Conservation (phyloP, 2,113 vertebrate genomes). For the Daphoenositta chrysoptera region DNA sequence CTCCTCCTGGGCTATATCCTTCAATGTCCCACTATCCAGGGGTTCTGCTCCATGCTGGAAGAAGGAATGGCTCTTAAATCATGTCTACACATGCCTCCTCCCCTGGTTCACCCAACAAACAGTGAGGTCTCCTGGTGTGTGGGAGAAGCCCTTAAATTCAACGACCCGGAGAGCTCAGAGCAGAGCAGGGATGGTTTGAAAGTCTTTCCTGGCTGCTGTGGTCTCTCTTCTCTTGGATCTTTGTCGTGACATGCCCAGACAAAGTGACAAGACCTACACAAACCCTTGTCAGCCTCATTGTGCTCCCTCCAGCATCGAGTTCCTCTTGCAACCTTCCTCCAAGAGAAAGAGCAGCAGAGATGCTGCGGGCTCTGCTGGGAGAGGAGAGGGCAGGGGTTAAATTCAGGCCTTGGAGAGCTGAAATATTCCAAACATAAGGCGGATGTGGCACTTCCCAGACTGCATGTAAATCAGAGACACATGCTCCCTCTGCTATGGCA, state of each 20-base stretch:
- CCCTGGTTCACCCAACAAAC: not conserved
- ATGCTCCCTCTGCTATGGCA: not conserved
- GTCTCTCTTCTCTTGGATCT: not conserved
- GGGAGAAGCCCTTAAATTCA: not conserved
- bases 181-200: not conserved
- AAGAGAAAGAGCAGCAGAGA: not conserved
- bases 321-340: fast-evolving
- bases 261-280: not conserved
- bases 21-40: not conserved
- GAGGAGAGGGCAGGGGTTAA: slow-evolving; percentile 53
- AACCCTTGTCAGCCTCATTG: not conserved
- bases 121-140: not conserved
- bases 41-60: not conserved
- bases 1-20: not conserved
- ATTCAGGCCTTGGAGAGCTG: slow-evolving; percentile 3
- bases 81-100: not conserved
- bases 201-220: not conserved
- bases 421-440: slow-evolving; percentile 46
- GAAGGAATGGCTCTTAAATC: not conserved
- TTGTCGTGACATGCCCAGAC: fast-evolving
- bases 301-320: not conserved
- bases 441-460: slow-evolving; percentile 60
- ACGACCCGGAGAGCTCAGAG: not conserved
- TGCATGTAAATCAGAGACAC: slow-evolving; percentile 50
- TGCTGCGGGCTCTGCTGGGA: not conserved